Base-by-base conservation (phyloP, 2,888 invertebrate species). In the Copidosoma aretas region DNA sequence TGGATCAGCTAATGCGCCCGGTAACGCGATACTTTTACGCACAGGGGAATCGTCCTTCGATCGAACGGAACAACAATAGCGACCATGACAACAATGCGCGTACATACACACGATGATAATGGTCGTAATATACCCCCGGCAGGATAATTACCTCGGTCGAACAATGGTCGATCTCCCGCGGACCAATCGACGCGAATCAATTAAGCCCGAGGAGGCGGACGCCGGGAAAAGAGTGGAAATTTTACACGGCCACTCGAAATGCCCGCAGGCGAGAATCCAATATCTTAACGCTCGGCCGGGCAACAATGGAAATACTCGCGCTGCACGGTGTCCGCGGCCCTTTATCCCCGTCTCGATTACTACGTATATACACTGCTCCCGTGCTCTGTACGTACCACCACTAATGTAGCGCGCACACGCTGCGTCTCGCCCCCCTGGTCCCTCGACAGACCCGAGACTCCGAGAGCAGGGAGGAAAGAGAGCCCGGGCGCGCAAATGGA, bases 401-500 rank as follows among this genome's bases (percentile, higher is more conserved):
- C n/a, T n/a, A n/a, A n/a, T n/a, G n/a, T n/a, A n/a, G n/a, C n/a
- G n/a, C n/a, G n/a, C n/a, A n/a, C n/a, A n/a, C 39, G 46, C 21
- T 39, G 22, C 41, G 39, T 64, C 14, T 21, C 14, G 19, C 19
- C n/a, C 24, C 14, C n/a, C n/a, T n/a, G n/a, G n/a, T n/a, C n/a
- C n/a, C n/a, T n/a, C n/a, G n/a, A n/a, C n/a, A n/a, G n/a, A n/a
- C n/a, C n/a, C n/a, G n/a, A n/a, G n/a, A n/a, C n/a, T n/a, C n/a
- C n/a, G n/a, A n/a, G 41, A 41, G 41, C 8, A 14, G 41, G 41
- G 14, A 17, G 43, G 14, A 46, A 12, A 3, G 43, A 8, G 43
- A 2, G 43, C 53, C 14, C 19, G 56, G 15, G 19, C 60, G 62
- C 80, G 82, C 82, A 84, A 84, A 84, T 84, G 84, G 84, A 84